Percentiles rank a stretch among this genome's conserved stretches.
Evolutionary conservation across 2,113 vertebrate genomes (phyloP).

Genomic region (Oncorhynchus masou): DNA sequence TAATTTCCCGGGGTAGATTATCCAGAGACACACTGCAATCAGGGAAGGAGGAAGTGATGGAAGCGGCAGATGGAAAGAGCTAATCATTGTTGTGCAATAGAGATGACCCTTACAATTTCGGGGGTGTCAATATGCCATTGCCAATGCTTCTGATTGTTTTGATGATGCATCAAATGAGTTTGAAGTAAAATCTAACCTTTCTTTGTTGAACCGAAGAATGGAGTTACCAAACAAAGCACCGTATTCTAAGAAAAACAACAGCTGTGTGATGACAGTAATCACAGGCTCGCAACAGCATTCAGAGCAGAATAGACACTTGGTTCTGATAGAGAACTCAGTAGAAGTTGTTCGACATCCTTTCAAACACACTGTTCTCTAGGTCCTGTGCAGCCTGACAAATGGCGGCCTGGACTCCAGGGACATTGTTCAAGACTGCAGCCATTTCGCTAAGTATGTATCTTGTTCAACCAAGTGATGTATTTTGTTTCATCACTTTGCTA

Average conservation of each 20-base stretch:
- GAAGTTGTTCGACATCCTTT: not conserved
- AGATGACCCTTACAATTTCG: constrained; percentile 77
- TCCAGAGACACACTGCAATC: constrained; percentile 73
- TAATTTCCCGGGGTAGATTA: constrained; percentile 74
- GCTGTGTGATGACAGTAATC: constrained; percentile 70
- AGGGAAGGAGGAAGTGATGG: constrained; percentile 65
- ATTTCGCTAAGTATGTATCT: constrained; percentile 11
- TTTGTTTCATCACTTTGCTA: not conserved
- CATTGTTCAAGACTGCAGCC: constrained; percentile 10
- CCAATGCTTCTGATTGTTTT: constrained; percentile 54
- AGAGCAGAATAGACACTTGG: constrained; percentile 1
- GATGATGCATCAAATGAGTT: constrained; percentile 49
- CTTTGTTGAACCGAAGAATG: constrained; percentile 44
- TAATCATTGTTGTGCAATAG: constrained; percentile 81
- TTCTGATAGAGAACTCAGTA: constrained; percentile 1
- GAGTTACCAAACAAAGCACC: constrained; percentile 65
- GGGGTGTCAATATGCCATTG: constrained; percentile 60
- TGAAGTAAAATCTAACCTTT: constrained; percentile 40
- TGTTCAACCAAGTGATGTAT: not conserved
- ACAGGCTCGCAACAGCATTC: constrained; percentile 65
- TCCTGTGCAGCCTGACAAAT: not conserved
- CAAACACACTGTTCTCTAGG: constrained; percentile 1
- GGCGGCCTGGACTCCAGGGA: constrained; percentile 22
- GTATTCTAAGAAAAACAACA: constrained; percentile 65
- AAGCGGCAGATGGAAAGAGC: constrained; percentile 75